A percentile compares a stretch with the other conserved stretches of the same genome.
phyloP scores from a whole-genome alignment of 1,140 invertebrate species.

The Zophobas morio region DNA sequence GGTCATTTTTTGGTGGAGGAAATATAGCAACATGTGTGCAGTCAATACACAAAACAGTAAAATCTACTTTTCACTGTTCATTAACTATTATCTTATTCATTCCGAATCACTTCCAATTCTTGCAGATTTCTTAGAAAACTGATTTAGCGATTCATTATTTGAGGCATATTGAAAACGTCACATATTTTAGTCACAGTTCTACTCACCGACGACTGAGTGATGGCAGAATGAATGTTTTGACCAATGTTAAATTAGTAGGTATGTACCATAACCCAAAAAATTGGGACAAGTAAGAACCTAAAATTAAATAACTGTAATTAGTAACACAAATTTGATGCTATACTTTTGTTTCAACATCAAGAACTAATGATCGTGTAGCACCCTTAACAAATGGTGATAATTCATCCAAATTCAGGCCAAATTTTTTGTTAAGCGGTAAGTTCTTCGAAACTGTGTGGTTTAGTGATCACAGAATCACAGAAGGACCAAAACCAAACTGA shows the following conservation, averaged over 20 bases:
- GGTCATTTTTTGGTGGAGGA: conserved; percentile 51
- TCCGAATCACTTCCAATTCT: not conserved
- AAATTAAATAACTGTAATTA: not conserved
- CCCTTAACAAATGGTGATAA: not conserved
- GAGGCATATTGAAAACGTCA: not conserved
- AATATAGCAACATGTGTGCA: conserved; percentile 61
- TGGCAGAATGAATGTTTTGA: not conserved
- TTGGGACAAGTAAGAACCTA: not conserved
- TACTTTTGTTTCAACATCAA: not conserved
- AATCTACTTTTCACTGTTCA: conserved; percentile 54
- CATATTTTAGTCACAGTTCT: not conserved
- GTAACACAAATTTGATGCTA: not conserved
- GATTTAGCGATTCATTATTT: not conserved
- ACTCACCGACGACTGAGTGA: not conserved
- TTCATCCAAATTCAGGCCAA: not conserved
- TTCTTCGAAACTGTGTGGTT: not conserved
- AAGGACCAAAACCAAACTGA: too few species aligned
- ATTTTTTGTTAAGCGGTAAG: not conserved
- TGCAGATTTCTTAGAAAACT: conserved; percentile 2
- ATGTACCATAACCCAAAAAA: conserved; percentile 3
- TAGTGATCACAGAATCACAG: too few species aligned
- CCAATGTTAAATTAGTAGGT: not conserved
- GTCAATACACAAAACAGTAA: conserved; percentile 56
- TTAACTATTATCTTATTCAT: conserved; percentile 23
- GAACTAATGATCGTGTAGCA: not conserved